phyloP scores from a whole-genome alignment of 1,140 invertebrate genomes.

The Hypothenemus hampei region DNA sequence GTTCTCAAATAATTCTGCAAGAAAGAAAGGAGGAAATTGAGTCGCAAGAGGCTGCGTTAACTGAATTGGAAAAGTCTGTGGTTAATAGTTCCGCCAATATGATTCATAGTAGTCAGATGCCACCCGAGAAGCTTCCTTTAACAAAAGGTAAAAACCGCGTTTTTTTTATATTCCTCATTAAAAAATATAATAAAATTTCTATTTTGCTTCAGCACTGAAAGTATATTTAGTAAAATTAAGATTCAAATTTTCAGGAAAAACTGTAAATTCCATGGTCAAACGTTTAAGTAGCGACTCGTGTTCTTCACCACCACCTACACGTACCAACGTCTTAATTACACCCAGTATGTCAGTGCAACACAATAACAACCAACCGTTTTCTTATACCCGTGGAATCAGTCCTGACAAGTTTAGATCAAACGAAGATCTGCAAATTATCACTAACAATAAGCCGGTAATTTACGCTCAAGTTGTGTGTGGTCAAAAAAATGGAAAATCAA shows the following conservation, averaged over 20 bases:
- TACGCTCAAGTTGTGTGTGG: conserved; percentile 68
- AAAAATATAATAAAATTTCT: too few relatives aligned
- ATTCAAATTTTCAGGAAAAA: conserved; percentile 43
- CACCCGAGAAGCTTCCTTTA: conserved; percentile 56
- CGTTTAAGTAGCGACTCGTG: conserved; percentile 58
- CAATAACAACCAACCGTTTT: conserved; percentile 71
- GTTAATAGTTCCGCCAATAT: conserved; percentile 47
- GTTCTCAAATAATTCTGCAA: conserved; percentile 4
- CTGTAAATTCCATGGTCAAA: conserved; percentile 60
- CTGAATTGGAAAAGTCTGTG: conserved; percentile 43
- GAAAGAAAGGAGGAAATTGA: neutral
- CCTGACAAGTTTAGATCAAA: conserved; percentile 35
- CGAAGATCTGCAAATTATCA: conserved; percentile 45
- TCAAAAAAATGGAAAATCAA: conserved; percentile 32
- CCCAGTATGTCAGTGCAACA: conserved; percentile 56
- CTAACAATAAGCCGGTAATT: conserved; percentile 54
- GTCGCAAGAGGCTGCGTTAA: neutral
- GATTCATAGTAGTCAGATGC: conserved; percentile 63
- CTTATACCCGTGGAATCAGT: conserved; percentile 56
- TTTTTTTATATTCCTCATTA: too few relatives aligned
- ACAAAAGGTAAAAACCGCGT: conserved; percentile 50
- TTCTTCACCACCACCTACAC: conserved; percentile 59
- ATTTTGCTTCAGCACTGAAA: too few relatives aligned
- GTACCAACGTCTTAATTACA: conserved; percentile 54
- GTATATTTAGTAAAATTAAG: neutral